Base-by-base conservation (phyloP, 2,797 vertebrate species). In the Bradypus variegatus region DNA sequence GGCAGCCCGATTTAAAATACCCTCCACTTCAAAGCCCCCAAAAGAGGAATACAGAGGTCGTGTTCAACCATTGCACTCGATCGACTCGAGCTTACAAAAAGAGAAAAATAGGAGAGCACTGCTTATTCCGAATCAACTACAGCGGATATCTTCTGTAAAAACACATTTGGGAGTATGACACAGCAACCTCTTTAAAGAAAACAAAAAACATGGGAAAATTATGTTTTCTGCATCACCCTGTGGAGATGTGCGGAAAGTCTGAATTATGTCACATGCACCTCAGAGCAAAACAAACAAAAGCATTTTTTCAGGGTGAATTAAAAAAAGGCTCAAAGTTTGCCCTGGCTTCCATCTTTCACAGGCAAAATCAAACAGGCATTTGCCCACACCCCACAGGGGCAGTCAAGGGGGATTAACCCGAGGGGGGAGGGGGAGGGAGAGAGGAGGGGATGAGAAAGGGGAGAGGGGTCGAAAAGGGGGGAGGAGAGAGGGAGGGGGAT, bases 211-310 rank as follows among this genome's bases (percentile, higher is more conserved):
- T 0, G 23, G 23, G 60, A 64, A 45, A 25, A 10, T 29, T 4
- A 38, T 3, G 50, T 55, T 3, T 58, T 55, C 82, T 67, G 41
- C 41, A 45, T 45, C 41, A 45, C 41, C 41, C 41, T 18, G 6
- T 3, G 48, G 12, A 33, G 1, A 8, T 0, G 4, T 23, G 23
- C 15, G 53, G 48, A 2, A 3, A 79, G 60, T 6, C 12, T 8
- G n/a, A 36, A 41, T 9, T 2, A 0, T 0, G 1, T 1, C 4
- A 53, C 0, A 4, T 0, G n/a, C 14, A 14, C 41, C 25, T 62
- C 25, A 1, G 0, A 14, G 41, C 23, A 23, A 8, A 27, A 27
- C 29, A 8, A 25, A 16, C 36, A 11, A 16, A 25, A 10, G 41
- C 12, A 3, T 4, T 2, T 21, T 18, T 31, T 64, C 7, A 2